Base-by-base conservation (phyloP, 1,140 invertebrate genomes). In the Drosophila murphyi region DNA sequence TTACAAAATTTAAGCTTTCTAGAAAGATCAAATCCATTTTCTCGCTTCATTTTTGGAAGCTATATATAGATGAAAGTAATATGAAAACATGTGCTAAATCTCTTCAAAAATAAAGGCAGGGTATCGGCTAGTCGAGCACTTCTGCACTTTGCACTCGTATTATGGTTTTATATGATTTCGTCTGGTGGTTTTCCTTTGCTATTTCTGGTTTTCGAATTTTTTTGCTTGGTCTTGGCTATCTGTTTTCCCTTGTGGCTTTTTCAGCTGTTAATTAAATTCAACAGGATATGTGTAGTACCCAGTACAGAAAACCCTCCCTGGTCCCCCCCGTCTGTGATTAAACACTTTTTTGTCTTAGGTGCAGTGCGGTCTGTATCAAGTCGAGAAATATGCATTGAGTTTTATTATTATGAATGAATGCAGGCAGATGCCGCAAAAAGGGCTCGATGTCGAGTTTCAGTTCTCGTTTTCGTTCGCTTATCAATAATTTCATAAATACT, bases 401-500 rank as follows among this genome's bases (percentile, higher is more conserved):
- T 52, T 56, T 55, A 63, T 60, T 72, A 51, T 72, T 72, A 35
- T 57, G 43, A 56, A 51, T 65, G 52, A 57, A 72, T 45, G 35
- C 54, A 12, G 37, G 37, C 51, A 62, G 39, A 41, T 57, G 62
- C 62, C 31, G 10, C 12, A 82, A 68, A 71, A 80, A 78, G 62
- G 65, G 62, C 62, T 59, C 54, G 50, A 20, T 20, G 20, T 20
- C 20, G 1, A 20, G 20, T 20, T 20, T 20, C 20, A 20, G 39
- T 43, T 43, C 39, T 8, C 39, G 39, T 43, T 52, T 7, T 32
- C 39, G 48, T 68, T 50, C 80, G 65, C 85, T 88, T 88, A 88
- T 88, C 85, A 89, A 88, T 88, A 88, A 88, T 81, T 88, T 88
- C 85, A 88, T 88, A 88, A 88, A 88, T 83, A 77, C 57, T 10